Conservation (phyloP, 2,888 invertebrate species). For the Loripinus fragilis region DNA sequence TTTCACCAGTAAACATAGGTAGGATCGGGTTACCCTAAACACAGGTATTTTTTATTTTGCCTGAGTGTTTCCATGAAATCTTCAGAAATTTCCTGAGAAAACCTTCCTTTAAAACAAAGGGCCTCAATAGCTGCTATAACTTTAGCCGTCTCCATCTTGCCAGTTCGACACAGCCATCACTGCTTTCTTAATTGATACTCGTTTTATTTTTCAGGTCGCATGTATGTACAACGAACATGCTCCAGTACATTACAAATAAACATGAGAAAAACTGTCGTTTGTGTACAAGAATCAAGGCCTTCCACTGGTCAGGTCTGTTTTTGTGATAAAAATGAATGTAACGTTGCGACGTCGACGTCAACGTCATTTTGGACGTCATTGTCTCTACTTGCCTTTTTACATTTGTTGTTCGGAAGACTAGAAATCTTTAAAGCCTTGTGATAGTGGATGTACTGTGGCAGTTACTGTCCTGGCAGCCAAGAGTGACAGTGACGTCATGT, state of each 20-base stretch:
- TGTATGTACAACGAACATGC: slow-evolving; percentile 73
- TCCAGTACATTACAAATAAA: slow-evolving; percentile 68
- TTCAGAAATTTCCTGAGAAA: too few species aligned
- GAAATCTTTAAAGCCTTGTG: not conserved
- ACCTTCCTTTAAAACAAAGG: too few species aligned
- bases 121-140: too few species aligned
- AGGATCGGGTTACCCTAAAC: too few species aligned
- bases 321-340: slow-evolving; percentile 75
- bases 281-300: slow-evolving; percentile 78
- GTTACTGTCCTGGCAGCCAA: too few species aligned
- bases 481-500: too few species aligned
- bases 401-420: slow-evolving; percentile 10
- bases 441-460: not conserved
- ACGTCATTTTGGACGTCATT: slow-evolving; percentile 1
- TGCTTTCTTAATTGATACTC: too few species aligned
- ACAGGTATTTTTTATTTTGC: too few species aligned
- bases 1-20: too few species aligned
- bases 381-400: slow-evolving; percentile 5
- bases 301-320: slow-evolving; percentile 76
- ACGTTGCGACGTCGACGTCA: slow-evolving; percentile 46
- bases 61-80: too few species aligned
- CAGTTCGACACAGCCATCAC: too few species aligned
- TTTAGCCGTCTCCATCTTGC: too few species aligned
- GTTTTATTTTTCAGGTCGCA: slow-evolving; percentile 61
- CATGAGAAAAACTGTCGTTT: slow-evolving; percentile 73